Evolutionary conservation across 2,113 vertebrate genomes (phyloP).

Genomic region (Plecturocebus donacophilus): DNA sequence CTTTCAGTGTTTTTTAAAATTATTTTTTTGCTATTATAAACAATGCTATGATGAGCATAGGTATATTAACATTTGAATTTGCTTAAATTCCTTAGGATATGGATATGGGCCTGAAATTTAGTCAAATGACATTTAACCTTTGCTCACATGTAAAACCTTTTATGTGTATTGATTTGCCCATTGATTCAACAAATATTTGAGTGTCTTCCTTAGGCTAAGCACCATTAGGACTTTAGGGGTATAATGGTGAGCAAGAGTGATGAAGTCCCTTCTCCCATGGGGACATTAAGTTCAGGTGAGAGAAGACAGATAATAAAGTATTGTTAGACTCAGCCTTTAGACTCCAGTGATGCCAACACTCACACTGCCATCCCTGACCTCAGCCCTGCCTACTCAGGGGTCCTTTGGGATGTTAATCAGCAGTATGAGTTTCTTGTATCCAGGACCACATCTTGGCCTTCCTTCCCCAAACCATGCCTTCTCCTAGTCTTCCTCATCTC

Average conservation of each 20-base stretch:
- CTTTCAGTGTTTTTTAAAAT: background rate
- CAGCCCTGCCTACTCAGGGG: background rate
- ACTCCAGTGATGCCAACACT: background rate
- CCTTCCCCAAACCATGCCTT: background rate
- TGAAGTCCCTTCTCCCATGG: background rate
- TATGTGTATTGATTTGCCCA: background rate
- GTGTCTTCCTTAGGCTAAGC: background rate
- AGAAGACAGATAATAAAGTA: background rate
- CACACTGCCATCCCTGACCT: background rate
- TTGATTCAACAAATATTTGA: background rate
- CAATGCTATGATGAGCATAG: background rate
- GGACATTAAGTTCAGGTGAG: background rate
- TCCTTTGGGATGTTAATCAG: background rate
- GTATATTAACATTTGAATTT: slow-evolving; percentile 11
- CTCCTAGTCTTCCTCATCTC: background rate
- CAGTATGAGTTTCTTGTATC: background rate
- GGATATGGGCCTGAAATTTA: background rate
- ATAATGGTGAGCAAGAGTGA: background rate
- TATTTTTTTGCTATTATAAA: background rate
- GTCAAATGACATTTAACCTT: slow-evolving; percentile 22
- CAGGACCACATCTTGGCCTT: background rate
- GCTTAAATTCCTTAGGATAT: background rate
- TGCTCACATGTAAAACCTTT: background rate
- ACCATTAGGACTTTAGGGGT: background rate
- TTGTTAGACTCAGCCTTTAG: background rate